Percentiles rank a stretch among this genome's conserved stretches.
phyloP scores from a whole-genome alignment of 2,888 invertebrate species.

The Eilema griseolum region DNA sequence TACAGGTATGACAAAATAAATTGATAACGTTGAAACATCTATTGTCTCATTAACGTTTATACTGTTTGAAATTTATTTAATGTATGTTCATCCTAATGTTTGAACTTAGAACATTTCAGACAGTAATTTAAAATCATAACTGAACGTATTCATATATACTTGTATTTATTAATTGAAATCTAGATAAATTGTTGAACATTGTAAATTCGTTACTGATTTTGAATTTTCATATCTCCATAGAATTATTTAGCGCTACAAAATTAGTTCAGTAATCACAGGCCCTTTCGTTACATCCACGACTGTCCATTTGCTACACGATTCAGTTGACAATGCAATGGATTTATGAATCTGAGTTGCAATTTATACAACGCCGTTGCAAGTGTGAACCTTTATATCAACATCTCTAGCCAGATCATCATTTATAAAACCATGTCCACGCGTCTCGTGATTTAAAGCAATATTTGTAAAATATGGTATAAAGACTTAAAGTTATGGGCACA shows the following conservation, averaged over 20 bases:
- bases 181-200: slow-evolving; percentile 22
- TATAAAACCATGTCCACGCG: slow-evolving; percentile 63
- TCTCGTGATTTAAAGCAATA: slow-evolving; percentile 59
- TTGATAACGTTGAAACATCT: neutral
- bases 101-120: neutral
- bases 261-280: slow-evolving; percentile 51
- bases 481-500: slow-evolving; percentile 22
- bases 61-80: neutral
- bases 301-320: slow-evolving; percentile 49
- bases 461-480: slow-evolving; percentile 52
- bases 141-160: neutral
- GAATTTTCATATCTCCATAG: slow-evolving; percentile 40
- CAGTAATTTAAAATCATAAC: neutral
- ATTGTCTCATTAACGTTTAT: neutral
- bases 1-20: slow-evolving; percentile 12
- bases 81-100: neutral
- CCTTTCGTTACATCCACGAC: slow-evolving; percentile 42
- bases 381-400: slow-evolving; percentile 77
- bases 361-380: slow-evolving; percentile 59
- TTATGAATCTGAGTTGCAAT: slow-evolving; percentile 55
- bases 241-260: slow-evolving; percentile 45
- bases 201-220: slow-evolving; percentile 39
- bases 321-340: slow-evolving; percentile 60
- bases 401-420: slow-evolving; percentile 66
- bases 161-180: neutral